Evolutionary conservation across 2,888 invertebrate species (phyloP).

Genomic region (Drosophila ezoana): DNA sequence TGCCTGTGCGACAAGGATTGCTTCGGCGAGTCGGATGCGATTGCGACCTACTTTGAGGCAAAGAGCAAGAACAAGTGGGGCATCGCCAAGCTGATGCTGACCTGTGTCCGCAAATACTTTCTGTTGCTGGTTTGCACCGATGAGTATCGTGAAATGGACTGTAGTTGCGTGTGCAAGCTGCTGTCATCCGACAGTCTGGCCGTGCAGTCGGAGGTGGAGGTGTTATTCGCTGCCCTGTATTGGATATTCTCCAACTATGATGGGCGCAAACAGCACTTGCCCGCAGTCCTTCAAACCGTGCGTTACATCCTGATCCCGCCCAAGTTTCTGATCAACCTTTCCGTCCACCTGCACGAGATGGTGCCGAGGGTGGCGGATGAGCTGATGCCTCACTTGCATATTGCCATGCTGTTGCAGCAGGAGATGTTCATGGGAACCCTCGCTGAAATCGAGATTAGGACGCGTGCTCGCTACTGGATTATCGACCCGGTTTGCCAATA

Average conservation of each 20-base stretch:
- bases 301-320: background rate
- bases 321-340: background rate
- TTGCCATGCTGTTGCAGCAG: constrained; percentile 1
- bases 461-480: background rate
- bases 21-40: background rate
- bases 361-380: background rate
- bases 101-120: background rate
- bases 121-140: background rate
- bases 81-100: constrained; percentile 7
- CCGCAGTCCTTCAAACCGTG: accelerated
- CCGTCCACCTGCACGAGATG: background rate
- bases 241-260: background rate
- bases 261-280: background rate
- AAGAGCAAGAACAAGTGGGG: background rate
- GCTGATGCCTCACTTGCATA: background rate
- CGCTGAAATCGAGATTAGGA: accelerated
- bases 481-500: background rate
- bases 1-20: background rate
- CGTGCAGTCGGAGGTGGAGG: constrained; percentile 5
- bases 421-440: accelerated
- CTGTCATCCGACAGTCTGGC: background rate
- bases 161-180: background rate
- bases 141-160: background rate
- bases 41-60: background rate
- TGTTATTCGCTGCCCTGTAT: background rate